Percentiles rank a stretch among this genome's conserved stretches.
phyloP scores from a whole-genome alignment of 2,888 invertebrate genomes.

The Cremastinae sp. region DNA sequence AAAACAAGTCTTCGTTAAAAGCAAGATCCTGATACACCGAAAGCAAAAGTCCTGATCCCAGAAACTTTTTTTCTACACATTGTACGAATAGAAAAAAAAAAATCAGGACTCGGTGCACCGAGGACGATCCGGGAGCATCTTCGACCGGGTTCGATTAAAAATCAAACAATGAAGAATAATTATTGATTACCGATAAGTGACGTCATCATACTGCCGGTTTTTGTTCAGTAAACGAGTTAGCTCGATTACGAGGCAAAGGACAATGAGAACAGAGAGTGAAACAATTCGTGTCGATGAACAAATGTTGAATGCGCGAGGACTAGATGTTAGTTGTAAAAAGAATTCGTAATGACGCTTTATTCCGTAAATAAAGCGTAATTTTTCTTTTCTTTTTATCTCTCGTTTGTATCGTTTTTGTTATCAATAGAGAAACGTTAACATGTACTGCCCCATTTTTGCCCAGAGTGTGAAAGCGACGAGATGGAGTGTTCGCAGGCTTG shows the following conservation, averaged over 20 bases:
- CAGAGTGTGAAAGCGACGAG: constrained; percentile 28
- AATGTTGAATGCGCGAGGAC: constrained; percentile 33
- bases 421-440: constrained; percentile 26
- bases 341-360: constrained; percentile 40
- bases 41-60: constrained; percentile 2
- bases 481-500: constrained; percentile 26
- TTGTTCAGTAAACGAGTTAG: constrained; percentile 58
- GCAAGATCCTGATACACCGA: no score
- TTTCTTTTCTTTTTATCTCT: constrained; percentile 42
- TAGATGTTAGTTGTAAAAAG: constrained; percentile 33
- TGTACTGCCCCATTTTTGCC: constrained; percentile 38
- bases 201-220: constrained; percentile 73
- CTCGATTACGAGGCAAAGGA: constrained; percentile 27
- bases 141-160: constrained; percentile 27
- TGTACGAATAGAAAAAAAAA: constrained; percentile 44
- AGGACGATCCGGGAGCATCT: constrained; percentile 1
- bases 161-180: constrained; percentile 42
- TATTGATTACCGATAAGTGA: constrained; percentile 46
- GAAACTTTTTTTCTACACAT: constrained; percentile 68
- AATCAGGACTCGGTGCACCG: background rate
- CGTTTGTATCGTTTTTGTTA: constrained; percentile 10
- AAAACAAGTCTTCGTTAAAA: no score
- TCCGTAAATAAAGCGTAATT: constrained; percentile 47
- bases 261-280: constrained; percentile 8
- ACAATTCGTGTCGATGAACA: background rate